These are phyloP conservation scores for Listronotus bonariensis DNA, from an alignment of 1,140 invertebrate species.

Conservation along the genomic window DNA sequence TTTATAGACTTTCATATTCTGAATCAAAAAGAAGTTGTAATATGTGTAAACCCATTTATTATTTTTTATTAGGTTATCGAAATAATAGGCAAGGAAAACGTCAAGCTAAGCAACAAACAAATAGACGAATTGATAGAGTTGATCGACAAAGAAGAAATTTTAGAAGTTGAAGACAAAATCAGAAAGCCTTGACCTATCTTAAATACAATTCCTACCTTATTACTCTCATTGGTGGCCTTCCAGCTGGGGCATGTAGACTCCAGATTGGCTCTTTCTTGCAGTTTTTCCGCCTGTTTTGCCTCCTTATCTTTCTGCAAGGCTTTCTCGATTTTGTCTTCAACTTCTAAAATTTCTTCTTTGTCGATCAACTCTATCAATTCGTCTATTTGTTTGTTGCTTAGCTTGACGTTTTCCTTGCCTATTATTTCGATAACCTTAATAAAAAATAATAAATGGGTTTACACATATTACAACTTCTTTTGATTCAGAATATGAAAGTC, in stretches of 20 bases:
- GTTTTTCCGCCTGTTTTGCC: constrained; percentile 26
- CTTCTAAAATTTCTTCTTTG: constrained; percentile 88
- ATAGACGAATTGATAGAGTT: constrained; percentile 86
- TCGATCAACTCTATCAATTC: constrained; percentile 87
- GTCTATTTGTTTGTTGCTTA: constrained; percentile 81
- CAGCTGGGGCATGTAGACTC: constrained; percentile 1
- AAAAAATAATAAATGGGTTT: constrained; percentile 31
- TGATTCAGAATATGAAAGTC: no score
- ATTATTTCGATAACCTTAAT: constrained; percentile 93
- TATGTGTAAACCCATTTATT: not conserved
- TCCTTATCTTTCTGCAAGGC: constrained; percentile 63
- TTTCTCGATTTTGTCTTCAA: constrained; percentile 84
- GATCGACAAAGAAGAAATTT: constrained; percentile 86
- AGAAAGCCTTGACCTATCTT: constrained; percentile 75
- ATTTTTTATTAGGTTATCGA: constrained; percentile 84
- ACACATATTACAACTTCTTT: no score
- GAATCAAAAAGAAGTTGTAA: no score
- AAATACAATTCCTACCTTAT: constrained; percentile 37
- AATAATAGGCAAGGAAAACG: constrained; percentile 87
- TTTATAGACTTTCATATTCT: no score
- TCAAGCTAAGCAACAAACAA: constrained; percentile 84
- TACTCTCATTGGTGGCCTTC: constrained; percentile 5
- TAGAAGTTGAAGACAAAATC: constrained; percentile 85
- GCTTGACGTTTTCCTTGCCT: constrained; percentile 87
- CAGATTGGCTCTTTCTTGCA: not conserved